Conservation (phyloP, 2,888 invertebrate genomes). For the Lacanobia oleracea region DNA sequence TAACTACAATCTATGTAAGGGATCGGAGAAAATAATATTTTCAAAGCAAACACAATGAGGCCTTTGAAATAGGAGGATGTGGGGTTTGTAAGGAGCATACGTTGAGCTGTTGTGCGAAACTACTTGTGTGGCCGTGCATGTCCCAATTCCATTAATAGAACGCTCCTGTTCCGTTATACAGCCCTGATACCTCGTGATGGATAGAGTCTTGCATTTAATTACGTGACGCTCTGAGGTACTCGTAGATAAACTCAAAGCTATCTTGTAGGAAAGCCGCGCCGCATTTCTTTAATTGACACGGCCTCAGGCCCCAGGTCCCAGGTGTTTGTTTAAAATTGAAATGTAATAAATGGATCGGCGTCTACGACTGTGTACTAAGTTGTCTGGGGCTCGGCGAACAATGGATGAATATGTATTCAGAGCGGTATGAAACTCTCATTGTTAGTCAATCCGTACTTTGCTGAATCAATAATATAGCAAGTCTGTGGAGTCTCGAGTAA, state of each 20-base stretch:
- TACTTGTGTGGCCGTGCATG: slow-evolving; percentile 49
- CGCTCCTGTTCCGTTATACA: slow-evolving; percentile 38
- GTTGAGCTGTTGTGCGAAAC: slow-evolving; percentile 43
- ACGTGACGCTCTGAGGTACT: slow-evolving; percentile 11
- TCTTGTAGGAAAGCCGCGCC: slow-evolving; percentile 22
- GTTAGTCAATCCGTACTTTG: slow-evolving; percentile 53
- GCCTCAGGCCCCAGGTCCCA: slow-evolving; percentile 49
- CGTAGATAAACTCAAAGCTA: slow-evolving; percentile 18
- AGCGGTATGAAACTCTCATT: slow-evolving; percentile 49
- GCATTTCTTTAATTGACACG: slow-evolving; percentile 52
- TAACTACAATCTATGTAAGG: slow-evolving; percentile 65
- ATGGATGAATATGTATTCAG: slow-evolving; percentile 57
- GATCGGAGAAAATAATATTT: slow-evolving; percentile 70
- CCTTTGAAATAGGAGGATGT: slow-evolving; percentile 63
- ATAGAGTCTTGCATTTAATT: slow-evolving; percentile 43
- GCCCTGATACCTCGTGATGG: slow-evolving; percentile 49
- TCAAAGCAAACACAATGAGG: slow-evolving; percentile 68
- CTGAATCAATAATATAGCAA: slow-evolving; percentile 48
- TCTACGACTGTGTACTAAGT: slow-evolving; percentile 45
- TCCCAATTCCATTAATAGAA: slow-evolving; percentile 52
- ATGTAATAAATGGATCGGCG: slow-evolving; percentile 53
- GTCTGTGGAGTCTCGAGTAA: slow-evolving; percentile 47
- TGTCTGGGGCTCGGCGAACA: slow-evolving; percentile 45
- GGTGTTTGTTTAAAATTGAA: slow-evolving; percentile 54
- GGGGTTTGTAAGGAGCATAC: slow-evolving; percentile 53